Evolutionary conservation across 2,797 vertebrate species (phyloP), one percentile per base, ranked within the genome.

Genomic region (Phoxinus dragarum): DNA sequence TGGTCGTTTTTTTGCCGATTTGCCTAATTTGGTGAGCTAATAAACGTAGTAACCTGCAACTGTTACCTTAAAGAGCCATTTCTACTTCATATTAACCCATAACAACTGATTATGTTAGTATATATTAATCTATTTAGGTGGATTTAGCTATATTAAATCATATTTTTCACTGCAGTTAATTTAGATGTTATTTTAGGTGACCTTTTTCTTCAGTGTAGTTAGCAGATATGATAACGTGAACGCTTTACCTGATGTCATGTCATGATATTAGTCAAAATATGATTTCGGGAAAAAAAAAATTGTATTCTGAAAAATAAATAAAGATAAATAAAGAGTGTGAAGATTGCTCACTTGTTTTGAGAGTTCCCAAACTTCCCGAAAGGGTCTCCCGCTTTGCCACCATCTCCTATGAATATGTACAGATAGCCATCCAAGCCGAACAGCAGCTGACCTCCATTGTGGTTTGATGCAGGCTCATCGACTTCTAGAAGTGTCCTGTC

Each of bases 351-450:
- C 96, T 96, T 96, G 91, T 97, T 97, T 92, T 97, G 96, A 47
- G 96, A 92, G 83, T 97, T 97, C 40, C 96, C 96, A 91, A 97
- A 97, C 88, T 94, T 94, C 68, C 96, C 96, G 90, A 97, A 97
- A 1, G 96, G 96, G 84, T 97, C 96, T 31, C 96, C 96, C 0
- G 95, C 95, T 83, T 93, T 90, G 0, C 96, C 96, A 0, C 96
- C 96, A 9, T 97, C 96, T 0, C 96, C 96, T 3, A 95, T 96
- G 84, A 97, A 97, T 84, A 97, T 94, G 89, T 96, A 97, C 49
- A 97, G 92, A 84, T 96, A 96, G 3, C 94, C 95, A 0, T 97
- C 96, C 12, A 91, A 90, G 14, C 96, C 96, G 71, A 97, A 97
- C 11, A 97, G 93, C 34, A 97, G 94, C 86, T 97, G 96, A 19